Base-by-base conservation (phyloP, 2,113 vertebrate genomes). In the Cyphomyrus discorhynchus region DNA sequence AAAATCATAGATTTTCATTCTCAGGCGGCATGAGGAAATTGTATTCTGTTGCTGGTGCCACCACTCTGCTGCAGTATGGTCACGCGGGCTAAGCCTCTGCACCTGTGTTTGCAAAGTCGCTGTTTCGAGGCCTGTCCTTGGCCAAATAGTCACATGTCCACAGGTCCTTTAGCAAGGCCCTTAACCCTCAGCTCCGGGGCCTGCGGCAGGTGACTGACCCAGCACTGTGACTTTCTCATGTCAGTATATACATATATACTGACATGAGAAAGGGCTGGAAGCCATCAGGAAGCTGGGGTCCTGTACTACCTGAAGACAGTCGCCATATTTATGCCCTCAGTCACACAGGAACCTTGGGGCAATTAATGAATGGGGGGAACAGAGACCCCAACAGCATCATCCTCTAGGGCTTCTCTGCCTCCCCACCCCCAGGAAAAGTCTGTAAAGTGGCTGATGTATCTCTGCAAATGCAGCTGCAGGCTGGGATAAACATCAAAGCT, bases 1-100 rank as follows among this genome's bases (percentile, higher is more conserved):
- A n/a, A 82, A 62, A 86, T 62, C 62, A 86, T 62, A 56, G 74
- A 90, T 70, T 91, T 90, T 42, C 66, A 89, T 86, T 90, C 27
- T 85, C 11, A 82, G 84, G 70, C 10, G 42, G n/a, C 77, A 13
- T 5, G 39, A 46, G 88, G 19, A 82, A 82, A 53, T 39, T 52
- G 27, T 50, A 49, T 39, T 52, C 13, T 53, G 74, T 35, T 42
- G 74, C 49, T 45, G 77, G 58, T 27, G 58, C 10, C 3, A 15
- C 80, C 19, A 58, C 74, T 82, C 88, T 83, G 35, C 50, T 77
- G 2, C 21, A 24, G 46, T 21, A 11, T 11, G 50, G 1, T 17
- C 1, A 39, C 31, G 62, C 4, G n/a, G 0, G 5, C 39, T 31
- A 70, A 70, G 62, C 62, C 15, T 46, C 4, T n/a, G n/a, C 49